Base-by-base conservation (phyloP, 2,113 vertebrate species). In the Labrus mixtus region DNA sequence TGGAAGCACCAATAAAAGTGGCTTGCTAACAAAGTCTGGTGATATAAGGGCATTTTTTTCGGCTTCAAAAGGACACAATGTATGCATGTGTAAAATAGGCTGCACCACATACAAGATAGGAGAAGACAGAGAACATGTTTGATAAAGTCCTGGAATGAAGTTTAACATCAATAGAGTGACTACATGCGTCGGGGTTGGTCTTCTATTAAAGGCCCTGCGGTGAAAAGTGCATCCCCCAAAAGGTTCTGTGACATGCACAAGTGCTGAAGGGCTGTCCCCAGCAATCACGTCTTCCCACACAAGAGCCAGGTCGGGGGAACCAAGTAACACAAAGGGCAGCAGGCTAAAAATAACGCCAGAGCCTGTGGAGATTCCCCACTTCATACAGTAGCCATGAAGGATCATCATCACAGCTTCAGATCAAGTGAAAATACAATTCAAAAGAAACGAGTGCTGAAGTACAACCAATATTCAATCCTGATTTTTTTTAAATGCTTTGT, bases 261-360 rank as follows among this genome's bases (percentile, higher is more conserved):
- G 87, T 88, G 89, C 91, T 91, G 91, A 93, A 91, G 85, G 90
- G 61, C 78, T 91, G 89, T 92, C 91, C 91, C 89, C 61, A 81
- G 82, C 74, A 76, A 92, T 92, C 82, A 91, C 84, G 41, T 93
- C 91, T 88, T 74, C 84, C 73, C 11, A 54, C 77, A 68, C 41
- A 86, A 63, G 79, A 65, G 67, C 76, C 20, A 17, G 22, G 54
- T 79, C 73, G 67, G 70, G 70, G 84, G 81, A 87, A 75, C 43
- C 78, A 75, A 87, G 88, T 71, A 84, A 72, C 84, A 85, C 83
- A 90, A 89, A 91, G 81, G 85, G 74, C 80, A 90, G 51, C 57
- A 73, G 83, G 73, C 87, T 92, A 89, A 89, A 90, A 91, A 90
- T 92, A 92, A 93, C 91, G 60, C 85, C 51, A 17, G 10, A 63